Evolutionary conservation across 2,888 invertebrate species (phyloP).

Genomic region (Oligia latruncula): DNA sequence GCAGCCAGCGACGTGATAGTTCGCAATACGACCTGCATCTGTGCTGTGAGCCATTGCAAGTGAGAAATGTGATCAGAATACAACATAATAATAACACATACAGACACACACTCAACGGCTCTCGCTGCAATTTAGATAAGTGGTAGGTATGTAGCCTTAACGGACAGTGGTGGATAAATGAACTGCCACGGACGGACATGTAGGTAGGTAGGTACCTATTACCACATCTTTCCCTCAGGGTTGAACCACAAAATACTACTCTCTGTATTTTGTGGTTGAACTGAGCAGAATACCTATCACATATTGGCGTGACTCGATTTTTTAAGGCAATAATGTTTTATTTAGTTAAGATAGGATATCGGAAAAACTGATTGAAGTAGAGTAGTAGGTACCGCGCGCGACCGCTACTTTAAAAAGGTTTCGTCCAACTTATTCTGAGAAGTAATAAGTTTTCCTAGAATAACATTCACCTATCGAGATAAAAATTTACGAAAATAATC

Average conservation of each 20-base stretch:
- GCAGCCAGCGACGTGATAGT: conserved; percentile 69
- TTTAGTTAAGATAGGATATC: not conserved
- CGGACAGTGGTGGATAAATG: conserved; percentile 59
- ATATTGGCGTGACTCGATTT: conserved; percentile 18
- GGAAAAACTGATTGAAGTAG: not conserved
- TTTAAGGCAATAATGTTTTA: not conserved
- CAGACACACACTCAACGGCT: conserved; percentile 69
- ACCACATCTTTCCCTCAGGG: conserved; percentile 48
- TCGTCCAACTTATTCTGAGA: not conserved
- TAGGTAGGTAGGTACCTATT: conserved; percentile 16
- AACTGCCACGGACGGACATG: conserved; percentile 55
- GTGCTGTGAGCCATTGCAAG: conserved; percentile 73
- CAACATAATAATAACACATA: conserved; percentile 72
- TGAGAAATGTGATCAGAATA: conserved; percentile 83
- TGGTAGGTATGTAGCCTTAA: conserved; percentile 59
- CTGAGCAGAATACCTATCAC: conserved; percentile 25
- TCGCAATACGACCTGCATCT: conserved; percentile 70
- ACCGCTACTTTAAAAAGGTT: not conserved
- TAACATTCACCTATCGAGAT: conserved; percentile 41
- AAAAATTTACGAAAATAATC: conserved; percentile 67
- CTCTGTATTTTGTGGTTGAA: conserved; percentile 24
- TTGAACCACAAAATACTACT: conserved; percentile 12
- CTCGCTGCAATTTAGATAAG: conserved; percentile 69
- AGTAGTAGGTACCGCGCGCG: not conserved
- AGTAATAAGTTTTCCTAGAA: not conserved